These are phyloP conservation scores for Leucoraja erinaceus DNA, from an alignment of 2,113 vertebrate species.

Conservation along the genomic window DNA sequence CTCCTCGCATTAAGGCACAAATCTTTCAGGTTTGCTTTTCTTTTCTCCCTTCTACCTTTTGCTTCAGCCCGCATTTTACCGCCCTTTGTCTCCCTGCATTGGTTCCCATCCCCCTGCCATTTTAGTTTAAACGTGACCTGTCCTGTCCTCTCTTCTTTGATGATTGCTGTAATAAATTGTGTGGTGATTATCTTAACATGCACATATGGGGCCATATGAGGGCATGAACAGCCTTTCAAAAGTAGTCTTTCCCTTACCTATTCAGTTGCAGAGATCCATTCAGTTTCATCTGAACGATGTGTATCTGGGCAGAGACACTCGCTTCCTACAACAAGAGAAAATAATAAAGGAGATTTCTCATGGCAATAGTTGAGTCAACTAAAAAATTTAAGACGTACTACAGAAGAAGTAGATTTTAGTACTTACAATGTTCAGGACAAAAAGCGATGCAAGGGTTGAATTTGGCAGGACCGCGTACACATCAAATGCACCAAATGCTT, in stretches of 20 bases:
- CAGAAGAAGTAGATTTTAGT: neutral
- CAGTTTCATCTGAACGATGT: neutral
- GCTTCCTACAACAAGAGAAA: neutral
- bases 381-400: neutral
- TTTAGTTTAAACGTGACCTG: too few relatives aligned
- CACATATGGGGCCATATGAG: too few relatives aligned
- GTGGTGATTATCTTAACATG: neutral
- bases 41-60: too few relatives aligned
- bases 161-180: neutral
- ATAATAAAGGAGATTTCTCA: neutral
- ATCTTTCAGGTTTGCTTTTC: too few relatives aligned
- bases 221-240: too few relatives aligned
- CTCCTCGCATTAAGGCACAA: too few relatives aligned
- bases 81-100: too few relatives aligned
- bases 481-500: neutral
- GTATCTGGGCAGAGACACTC: neutral
- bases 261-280: neutral
- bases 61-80: too few relatives aligned
- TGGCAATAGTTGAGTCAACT: too few relatives aligned
- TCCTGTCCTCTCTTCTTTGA: neutral
- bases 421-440: conserved; percentile 30
- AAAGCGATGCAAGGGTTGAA: neutral
- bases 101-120: too few relatives aligned
- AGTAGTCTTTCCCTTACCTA: neutral
- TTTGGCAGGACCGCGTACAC: conserved; percentile 15